These are phyloP conservation scores for Drosophila serrata DNA, from an alignment of 1,140 invertebrate species.

Conservation along the genomic window DNA sequence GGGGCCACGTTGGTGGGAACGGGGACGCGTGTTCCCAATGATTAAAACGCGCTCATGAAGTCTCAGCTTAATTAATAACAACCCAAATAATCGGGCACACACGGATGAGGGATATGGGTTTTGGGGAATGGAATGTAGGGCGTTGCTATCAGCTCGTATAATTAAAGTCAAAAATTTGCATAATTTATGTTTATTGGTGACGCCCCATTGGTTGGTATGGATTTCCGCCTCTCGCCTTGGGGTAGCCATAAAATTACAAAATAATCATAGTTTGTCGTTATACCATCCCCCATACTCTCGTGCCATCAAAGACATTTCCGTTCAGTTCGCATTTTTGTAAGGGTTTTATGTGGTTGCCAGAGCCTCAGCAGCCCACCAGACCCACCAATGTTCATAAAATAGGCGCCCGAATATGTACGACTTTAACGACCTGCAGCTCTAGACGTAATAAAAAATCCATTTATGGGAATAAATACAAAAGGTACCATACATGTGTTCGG, in stretches of 20 bases:
- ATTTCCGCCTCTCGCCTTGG: slow-evolving; percentile 16
- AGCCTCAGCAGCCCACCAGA: slow-evolving; percentile 27
- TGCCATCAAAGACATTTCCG: slow-evolving; percentile 36
- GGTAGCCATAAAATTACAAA: slow-evolving; percentile 63
- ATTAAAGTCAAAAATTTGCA: slow-evolving; percentile 79
- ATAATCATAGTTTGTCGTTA: slow-evolving; percentile 53
- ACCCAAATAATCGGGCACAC: slow-evolving; percentile 49
- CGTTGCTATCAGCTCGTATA: slow-evolving; percentile 62
- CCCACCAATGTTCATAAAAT: slow-evolving; percentile 49
- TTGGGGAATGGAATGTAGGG: slow-evolving; percentile 1
- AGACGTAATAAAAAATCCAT: slow-evolving; percentile 67
- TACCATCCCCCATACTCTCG: neutral
- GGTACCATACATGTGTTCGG: slow-evolving; percentile 10
- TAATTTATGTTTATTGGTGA: slow-evolving; percentile 79
- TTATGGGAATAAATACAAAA: slow-evolving; percentile 58
- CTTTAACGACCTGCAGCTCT: slow-evolving; percentile 67
- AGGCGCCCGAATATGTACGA: slow-evolving; percentile 50
- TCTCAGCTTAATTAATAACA: slow-evolving; percentile 74
- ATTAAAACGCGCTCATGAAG: slow-evolving; percentile 69
- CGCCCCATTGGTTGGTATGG: slow-evolving; percentile 52
- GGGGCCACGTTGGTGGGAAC: slow-evolving; percentile 14
- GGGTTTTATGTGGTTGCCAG: slow-evolving; percentile 44
- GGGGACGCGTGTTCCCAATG: slow-evolving; percentile 50
- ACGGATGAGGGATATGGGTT: slow-evolving; percentile 3
- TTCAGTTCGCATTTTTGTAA: slow-evolving; percentile 50